phyloP scores from a whole-genome alignment of 2,797 vertebrate genomes.

The Helarctos malayanus region DNA sequence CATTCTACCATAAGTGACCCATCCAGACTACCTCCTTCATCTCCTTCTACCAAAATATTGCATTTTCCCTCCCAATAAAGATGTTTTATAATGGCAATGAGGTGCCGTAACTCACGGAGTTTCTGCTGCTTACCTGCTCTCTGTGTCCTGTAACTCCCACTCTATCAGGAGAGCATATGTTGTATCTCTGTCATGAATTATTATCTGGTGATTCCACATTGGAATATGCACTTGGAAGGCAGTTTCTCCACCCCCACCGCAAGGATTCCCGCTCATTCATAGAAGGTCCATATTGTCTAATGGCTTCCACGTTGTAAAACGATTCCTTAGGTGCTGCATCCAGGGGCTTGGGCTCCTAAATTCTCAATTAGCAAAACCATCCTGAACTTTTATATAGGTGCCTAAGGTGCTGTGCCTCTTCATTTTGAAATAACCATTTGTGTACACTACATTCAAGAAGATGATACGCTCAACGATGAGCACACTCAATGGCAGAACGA shows the following conservation, averaged over 20 bases:
- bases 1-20: conserved; percentile 82
- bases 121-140: conserved; percentile 85
- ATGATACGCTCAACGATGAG: neutral
- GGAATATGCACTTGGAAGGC: conserved; percentile 83
- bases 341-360: conserved; percentile 84
- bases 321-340: conserved; percentile 76
- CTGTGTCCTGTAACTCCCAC: conserved; percentile 85
- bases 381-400: conserved; percentile 69
- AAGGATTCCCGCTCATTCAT: conserved; percentile 74
- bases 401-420: conserved; percentile 81
- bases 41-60: conserved; percentile 87
- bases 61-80: conserved; percentile 86
- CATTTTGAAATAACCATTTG: conserved; percentile 80
- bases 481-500: neutral
- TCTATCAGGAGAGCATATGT: conserved; percentile 85
- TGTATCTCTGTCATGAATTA: conserved; percentile 85
- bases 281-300: conserved; percentile 84
- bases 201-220: conserved; percentile 75
- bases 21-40: conserved; percentile 84
- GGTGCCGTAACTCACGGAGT: conserved; percentile 84
- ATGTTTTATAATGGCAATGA: conserved; percentile 87
- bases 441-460: conserved; percentile 56
- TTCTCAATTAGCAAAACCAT: conserved; percentile 84
- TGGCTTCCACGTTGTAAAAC: conserved; percentile 79
- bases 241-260: conserved; percentile 66